Evolutionary conservation across 2,113 vertebrate genomes (phyloP).

Genomic region (Cervus canadensis): DNA sequence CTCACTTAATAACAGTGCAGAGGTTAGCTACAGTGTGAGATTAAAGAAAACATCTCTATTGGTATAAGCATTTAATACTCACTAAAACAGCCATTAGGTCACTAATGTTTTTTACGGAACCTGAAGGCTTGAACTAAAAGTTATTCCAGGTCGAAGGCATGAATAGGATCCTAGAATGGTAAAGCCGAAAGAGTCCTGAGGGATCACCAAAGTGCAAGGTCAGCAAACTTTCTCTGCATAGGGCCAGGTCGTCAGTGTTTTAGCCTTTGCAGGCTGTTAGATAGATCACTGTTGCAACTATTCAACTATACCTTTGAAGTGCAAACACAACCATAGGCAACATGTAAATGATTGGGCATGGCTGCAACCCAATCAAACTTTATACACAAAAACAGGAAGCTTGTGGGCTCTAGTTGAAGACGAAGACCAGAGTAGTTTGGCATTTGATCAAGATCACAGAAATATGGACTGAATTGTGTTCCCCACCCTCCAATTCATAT

Average conservation of each 20-base stretch:
- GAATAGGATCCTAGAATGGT: background rate
- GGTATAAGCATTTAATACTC: background rate
- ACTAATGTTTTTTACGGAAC: background rate
- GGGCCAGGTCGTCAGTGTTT: background rate
- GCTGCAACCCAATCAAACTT: background rate
- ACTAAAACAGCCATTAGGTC: background rate
- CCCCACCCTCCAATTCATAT: background rate
- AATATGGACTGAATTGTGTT: background rate
- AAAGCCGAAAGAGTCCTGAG: background rate
- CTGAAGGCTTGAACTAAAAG: background rate
- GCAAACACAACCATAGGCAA: background rate
- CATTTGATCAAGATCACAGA: background rate
- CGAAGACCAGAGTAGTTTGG: background rate
- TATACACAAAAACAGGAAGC: background rate
- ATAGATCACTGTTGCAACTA: background rate
- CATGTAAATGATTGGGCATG: background rate
- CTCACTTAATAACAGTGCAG: slow-evolving; percentile 11
- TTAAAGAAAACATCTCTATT: background rate
- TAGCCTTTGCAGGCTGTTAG: background rate
- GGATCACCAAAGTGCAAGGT: background rate
- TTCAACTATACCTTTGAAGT: background rate
- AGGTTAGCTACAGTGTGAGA: slow-evolving; percentile 2
- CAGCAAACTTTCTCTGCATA: background rate
- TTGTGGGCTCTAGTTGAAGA: background rate
- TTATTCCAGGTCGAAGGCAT: background rate